Evolutionary conservation across 2,888 invertebrate genomes (phyloP), one percentile per base, ranked within the genome.

Genomic region (Pseudolycoriella hygida): DNA sequence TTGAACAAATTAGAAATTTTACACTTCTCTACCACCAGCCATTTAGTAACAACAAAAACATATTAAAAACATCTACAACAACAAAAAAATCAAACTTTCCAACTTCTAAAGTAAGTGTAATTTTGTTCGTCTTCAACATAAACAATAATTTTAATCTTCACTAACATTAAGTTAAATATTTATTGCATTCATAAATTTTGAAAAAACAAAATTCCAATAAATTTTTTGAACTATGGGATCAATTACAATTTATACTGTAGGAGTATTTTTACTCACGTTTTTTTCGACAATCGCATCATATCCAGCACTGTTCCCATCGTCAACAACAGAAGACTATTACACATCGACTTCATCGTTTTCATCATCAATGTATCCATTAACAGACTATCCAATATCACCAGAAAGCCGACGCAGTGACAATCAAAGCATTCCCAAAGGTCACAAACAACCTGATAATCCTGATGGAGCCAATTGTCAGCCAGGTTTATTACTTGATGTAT

Each of bases 401-500:
- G 38, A 38, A 38, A 14, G 17, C 10, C 8, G 17, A 3, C 14
- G 15, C 38, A 38, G 15, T 8, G 18, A 6, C 40, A 39, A 39
- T 39, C 10, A 3, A 15, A 17, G 15, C 14, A 11, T 14, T n/a
- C 18, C 40, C 18, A 18, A 40, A 2, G 48, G 46, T 12, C 46
- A 43, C 17, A 46, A 39, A n/a, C 25, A 25, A 25, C 25, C 4
- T 6, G 8, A 25, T 25, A 25, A 25, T 25, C 25, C 25, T 53
- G 42, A 53, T 47, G 49, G 44, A 15, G 53, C 57, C 18, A 54
- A 55, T 42, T 98, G 97, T 69, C 72, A 74, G 55, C 77, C 82
- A 45, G 98, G 97, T 40, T 70, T 97, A 49, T 57, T 96, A 52
- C 67, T 98, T 46, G 89, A 93, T 19, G 70, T 83, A 50, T 98